Base-by-base conservation (phyloP, 2,113 vertebrate species). In the Cepphus grylle region DNA sequence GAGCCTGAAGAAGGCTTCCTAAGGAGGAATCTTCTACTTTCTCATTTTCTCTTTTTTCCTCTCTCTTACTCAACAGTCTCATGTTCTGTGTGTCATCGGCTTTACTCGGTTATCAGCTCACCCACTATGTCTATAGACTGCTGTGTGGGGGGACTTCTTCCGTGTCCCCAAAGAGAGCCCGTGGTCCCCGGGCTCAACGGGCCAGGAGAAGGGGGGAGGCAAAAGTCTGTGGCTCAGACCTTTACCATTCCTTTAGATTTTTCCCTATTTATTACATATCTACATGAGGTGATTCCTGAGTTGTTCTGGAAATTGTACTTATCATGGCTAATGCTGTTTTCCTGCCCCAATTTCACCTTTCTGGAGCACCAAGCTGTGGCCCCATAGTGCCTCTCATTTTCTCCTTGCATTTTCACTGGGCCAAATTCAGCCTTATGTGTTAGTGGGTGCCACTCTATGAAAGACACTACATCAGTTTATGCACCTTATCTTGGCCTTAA, bases 101-200 rank as follows among this genome's bases (percentile, higher is more conserved):
- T 40, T 52, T 22, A 18, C 47, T 13, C 8, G 3, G 34, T 6
- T 56, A 2, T 6, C 59, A 10, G 85, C 53, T 86, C 38, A 5
- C 43, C 61, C 14, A 0, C 47, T 13, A 14, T 3, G 10, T 18
- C 2, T 6, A 3, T 6, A 12, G 21, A 4, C 32, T 32, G 19
- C 12, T 23, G 42, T 19, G 8, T 7, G 3, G 1, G n/a, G 52
- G 45, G 36, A 11, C 43, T 7, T 58, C 36, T n/a, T 38, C 47
- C 47, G 56, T 5, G 5, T 12, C 61, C 42, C 23, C 61, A 11
- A 8, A 14, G 32, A 9, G 14, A 18, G 65, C 66, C 14, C 11
- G 32, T 1, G 55, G 14, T 5, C 8, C 22, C 9, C 40, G 8
- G 11, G 19, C n/a, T 8, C 12, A 7, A 11, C 8, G 6, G 22